Evolutionary conservation across 1,140 invertebrate species (phyloP), one percentile per base, ranked within the genome.

Genomic region (Colletes latitarsis): DNA sequence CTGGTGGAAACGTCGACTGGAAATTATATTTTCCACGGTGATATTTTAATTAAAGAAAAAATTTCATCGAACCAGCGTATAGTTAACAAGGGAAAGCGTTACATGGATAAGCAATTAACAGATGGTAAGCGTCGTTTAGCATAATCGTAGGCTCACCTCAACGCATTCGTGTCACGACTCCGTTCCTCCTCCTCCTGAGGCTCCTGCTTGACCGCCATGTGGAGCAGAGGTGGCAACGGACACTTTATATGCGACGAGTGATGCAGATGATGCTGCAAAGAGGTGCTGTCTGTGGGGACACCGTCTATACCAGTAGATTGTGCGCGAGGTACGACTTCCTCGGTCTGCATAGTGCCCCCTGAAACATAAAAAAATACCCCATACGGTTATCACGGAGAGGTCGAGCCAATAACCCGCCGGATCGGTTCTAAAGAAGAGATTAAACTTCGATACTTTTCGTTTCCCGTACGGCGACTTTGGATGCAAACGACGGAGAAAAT

Each of bases 281-380:
- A 73, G 71, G 87, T 82, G 52, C 88, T 89, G 75, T 92, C 88
- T 58, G 85, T 91, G 72, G 89, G 88, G 78, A 88, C 89, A 66
- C 84, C 88, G 81, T 93, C 92, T 90, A 93, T 90, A 60, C 89
- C 87, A 67, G 89, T 89, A 74, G 92, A 91, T 81, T 91, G 90
- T 84, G 92, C 88, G 73, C 92, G 89, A 88, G 92, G 89, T 89
- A 91, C 92, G 89, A 93, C 89, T 91, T 93, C 92, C 91, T 93
- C 93, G 84, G 93, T 94, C 89, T 93, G 93, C 93, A 94, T 94
- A 94, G 92, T 93, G 91, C 93, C 93, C 91, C 92, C 93, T 94
- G 79, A 9, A 82, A 75, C 63, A 75, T 49, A 0, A 57, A 79
- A n/a, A 53, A 30, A 30, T 30, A 30, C 30, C n/a, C 21, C 57